A percentile compares a stretch with the other conserved stretches of the same genome.
Evolutionary conservation across 2,888 invertebrate genomes (phyloP).

Genomic region (Chymomyza caudatula): DNA sequence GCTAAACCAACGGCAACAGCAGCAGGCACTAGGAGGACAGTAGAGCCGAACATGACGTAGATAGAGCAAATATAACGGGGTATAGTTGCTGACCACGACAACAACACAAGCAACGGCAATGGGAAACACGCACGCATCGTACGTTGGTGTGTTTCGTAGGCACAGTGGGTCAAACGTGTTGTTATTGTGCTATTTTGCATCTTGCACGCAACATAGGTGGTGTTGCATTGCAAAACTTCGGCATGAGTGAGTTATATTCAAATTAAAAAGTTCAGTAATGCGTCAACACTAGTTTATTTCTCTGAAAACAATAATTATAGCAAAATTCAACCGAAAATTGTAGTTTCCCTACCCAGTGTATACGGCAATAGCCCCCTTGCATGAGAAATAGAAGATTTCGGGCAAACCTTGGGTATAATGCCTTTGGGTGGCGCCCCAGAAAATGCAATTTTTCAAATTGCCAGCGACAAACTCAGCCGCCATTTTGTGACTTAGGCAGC

Average conservation of each 20-base stretch:
- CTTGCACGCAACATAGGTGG: not conserved
- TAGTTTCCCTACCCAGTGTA: not conserved
- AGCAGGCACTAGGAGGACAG: not conserved
- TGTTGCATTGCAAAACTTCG: not conserved
- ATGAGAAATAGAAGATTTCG: not conserved
- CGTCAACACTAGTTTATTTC: too few relatives aligned
- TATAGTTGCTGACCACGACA: constrained; percentile 65
- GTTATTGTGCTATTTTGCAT: too few relatives aligned
- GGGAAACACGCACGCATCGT: constrained; percentile 11
- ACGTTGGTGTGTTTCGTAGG: constrained; percentile 8
- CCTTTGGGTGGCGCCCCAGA: constrained; percentile 17
- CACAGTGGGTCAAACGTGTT: constrained; percentile 24
- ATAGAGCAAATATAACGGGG: constrained; percentile 68
- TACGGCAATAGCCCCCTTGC: not conserved
- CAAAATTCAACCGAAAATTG: not conserved
- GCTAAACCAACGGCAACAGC: constrained; percentile 28
- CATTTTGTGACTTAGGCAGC: constrained; percentile 65
- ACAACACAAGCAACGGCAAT: constrained; percentile 13
- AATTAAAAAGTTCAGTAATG: not conserved
- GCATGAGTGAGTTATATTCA: not conserved
- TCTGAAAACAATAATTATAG: not conserved
- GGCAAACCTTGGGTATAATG: not conserved
- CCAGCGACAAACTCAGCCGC: constrained; percentile 51
- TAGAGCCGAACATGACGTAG: constrained; percentile 38
- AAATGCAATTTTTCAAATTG: constrained; percentile 56